Conservation (phyloP, 2,113 vertebrate genomes). For the Nibea coibor region DNA sequence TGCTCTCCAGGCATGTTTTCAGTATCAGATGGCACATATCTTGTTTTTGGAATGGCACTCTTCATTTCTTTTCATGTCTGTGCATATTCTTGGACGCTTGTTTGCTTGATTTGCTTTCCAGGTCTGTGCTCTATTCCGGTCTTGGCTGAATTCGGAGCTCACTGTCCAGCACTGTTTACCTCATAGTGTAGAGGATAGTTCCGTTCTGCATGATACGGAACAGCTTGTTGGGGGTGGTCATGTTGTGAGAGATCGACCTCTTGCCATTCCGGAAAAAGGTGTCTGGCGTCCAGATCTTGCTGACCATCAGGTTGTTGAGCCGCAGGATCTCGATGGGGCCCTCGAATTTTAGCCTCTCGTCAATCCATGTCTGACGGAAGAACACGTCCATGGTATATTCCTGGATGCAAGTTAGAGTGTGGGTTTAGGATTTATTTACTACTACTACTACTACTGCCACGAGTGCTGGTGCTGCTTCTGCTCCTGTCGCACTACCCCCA, state of each 20-base stretch:
- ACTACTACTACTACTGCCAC: constrained; percentile 16
- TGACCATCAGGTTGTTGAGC: constrained; percentile 90
- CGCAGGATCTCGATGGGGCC: constrained; percentile 88
- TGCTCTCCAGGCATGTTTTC: constrained; percentile 66
- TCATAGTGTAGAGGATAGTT: constrained; percentile 90
- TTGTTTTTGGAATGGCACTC: constrained; percentile 64
- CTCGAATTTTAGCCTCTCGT: constrained; percentile 85
- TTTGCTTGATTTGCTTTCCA: constrained; percentile 69
- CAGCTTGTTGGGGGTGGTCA: constrained; percentile 91
- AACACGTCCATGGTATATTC: constrained; percentile 90
- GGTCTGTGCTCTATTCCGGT: constrained; percentile 74
- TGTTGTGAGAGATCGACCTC: constrained; percentile 89
- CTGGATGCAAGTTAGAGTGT: constrained; percentile 58
- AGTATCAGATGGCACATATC: constrained; percentile 72
- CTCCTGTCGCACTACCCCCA: constrained; percentile 66
- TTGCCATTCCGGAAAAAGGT: constrained; percentile 90
- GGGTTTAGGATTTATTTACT: constrained; percentile 49
- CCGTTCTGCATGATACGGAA: constrained; percentile 90
- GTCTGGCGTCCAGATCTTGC: constrained; percentile 89
- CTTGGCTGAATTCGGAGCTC: constrained; percentile 63
- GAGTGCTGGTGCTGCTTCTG: constrained; percentile 40
- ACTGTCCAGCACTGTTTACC: constrained; percentile 75
- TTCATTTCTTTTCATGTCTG: constrained; percentile 64
- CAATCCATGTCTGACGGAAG: constrained; percentile 88
- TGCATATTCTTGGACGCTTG: constrained; percentile 68